Evolutionary conservation across 1,140 invertebrate species (phyloP), one percentile per base, ranked within the genome.

Genomic region (Diorhabda elongata): DNA sequence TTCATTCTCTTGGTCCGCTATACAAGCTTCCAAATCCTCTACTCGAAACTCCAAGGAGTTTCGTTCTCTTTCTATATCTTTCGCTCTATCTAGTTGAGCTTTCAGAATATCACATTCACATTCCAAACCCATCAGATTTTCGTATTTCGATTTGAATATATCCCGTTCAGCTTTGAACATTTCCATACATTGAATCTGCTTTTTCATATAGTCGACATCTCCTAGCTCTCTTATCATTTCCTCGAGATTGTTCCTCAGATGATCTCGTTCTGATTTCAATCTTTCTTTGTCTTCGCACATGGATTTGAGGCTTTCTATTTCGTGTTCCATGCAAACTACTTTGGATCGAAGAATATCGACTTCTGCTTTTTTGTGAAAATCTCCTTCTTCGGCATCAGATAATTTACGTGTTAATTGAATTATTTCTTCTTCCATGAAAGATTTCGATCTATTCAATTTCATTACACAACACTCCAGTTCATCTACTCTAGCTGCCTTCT

Each of bases 1-100:
- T 73, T 82, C 81, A 43, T 79, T 73, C 56, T 81, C 80, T 68
- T 81, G 79, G 43, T 81, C 77, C 3, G 75, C 73, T 43, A 82
- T 76, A 44, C 75, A 75, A 41, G 67, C 61, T 66, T 80, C 75
- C 43, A 77, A 69, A 64, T 80, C 77, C n/a, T 72, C 57, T 2
- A 77, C 57, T 68, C 80, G 78, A 45, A 67, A 67, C 57, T 71
- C 57, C 43, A 78, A 67, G 8, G 67, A 62, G 43, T 81, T 72
- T 45, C 71, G 71, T 67, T 79, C 78, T 42, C 71, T 61, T 66
- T 75, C 71, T 11, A 79, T 66, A 9, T 64, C 42, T 65, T 74
- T 75, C 2, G 68, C 66, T 41, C 69, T 69, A n/a, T 76, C 71
- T 4, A 78, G 68, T 67, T 78, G 71, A 3, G 63, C 65, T 59